Evolutionary conservation across 1,140 invertebrate genomes (phyloP).

Genomic region (Lutraria rhynchaena): DNA sequence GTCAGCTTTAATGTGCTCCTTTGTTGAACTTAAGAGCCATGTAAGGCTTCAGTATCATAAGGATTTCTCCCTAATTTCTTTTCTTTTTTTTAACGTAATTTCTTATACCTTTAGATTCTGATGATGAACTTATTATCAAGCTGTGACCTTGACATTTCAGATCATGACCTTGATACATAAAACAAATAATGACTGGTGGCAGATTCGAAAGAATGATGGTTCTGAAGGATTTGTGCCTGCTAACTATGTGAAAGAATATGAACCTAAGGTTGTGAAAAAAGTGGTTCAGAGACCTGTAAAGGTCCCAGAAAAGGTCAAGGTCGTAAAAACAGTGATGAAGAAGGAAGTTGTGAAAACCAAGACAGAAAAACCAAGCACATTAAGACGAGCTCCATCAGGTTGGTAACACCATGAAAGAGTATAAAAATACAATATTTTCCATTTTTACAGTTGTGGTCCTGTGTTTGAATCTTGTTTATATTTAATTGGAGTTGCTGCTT

Average conservation of each 20-base stretch:
- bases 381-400: slow-evolving; percentile 80
- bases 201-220: slow-evolving; percentile 94
- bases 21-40: too few species aligned
- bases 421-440: too few species aligned
- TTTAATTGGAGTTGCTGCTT: too few species aligned
- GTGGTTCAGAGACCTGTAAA: slow-evolving; percentile 92
- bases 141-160: slow-evolving; percentile 81
- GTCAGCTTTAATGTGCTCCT: too few species aligned
- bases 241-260: slow-evolving; percentile 97
- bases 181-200: slow-evolving; percentile 99
- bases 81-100: too few species aligned
- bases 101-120: too few species aligned
- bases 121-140: too few species aligned
- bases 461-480: too few species aligned
- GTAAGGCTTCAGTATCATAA: too few species aligned
- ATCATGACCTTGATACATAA: slow-evolving; percentile 96
- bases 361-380: slow-evolving; percentile 68
- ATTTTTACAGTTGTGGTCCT: too few species aligned
- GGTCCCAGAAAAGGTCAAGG: slow-evolving; percentile 90
- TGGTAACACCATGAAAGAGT: slow-evolving; percentile 15
- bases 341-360: slow-evolving; percentile 82
- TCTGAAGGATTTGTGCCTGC: slow-evolving; percentile 98
- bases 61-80: too few species aligned
- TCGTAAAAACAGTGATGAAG: slow-evolving; percentile 94
- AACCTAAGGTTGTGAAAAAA: slow-evolving; percentile 91